These are phyloP conservation scores for Helogale parvula DNA, from an alignment of 2,113 vertebrate genomes.

Conservation along the genomic window DNA sequence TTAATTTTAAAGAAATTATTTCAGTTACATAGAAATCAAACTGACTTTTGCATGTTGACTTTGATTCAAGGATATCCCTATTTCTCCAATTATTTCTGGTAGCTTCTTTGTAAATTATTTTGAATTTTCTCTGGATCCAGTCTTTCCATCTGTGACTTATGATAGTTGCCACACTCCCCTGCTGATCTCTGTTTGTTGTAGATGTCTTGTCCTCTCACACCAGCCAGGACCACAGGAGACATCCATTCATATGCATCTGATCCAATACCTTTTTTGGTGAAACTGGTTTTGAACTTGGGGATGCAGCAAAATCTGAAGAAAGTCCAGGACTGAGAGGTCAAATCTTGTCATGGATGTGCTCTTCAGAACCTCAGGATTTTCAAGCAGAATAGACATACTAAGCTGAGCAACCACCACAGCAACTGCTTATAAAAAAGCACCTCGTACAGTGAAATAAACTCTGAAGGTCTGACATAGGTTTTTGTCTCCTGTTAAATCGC, in stretches of 20 bases:
- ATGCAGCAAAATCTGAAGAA: not conserved
- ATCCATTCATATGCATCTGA: not conserved
- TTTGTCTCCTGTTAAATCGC: not conserved
- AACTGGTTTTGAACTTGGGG: not conserved
- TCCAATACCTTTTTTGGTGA: too few species aligned
- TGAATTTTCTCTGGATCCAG: not conserved
- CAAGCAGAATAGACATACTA: not conserved
- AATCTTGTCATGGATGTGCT: not conserved
- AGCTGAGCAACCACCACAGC: too few species aligned
- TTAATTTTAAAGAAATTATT: not conserved
- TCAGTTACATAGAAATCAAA: not conserved
- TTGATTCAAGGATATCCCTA: not conserved
- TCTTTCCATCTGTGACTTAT: not conserved
- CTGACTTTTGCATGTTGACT: not conserved
- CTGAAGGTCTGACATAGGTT: not conserved
- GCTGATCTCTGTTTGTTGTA: not conserved
- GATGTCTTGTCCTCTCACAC: not conserved
- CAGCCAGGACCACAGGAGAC: too few species aligned
- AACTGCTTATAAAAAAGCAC: not conserved
- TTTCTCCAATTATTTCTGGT: not conserved
- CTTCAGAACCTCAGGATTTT: not conserved
- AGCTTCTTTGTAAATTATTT: not conserved
- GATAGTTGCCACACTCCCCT: too few species aligned
- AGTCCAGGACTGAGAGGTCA: not conserved
- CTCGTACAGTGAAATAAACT: not conserved